Conservation (phyloP, 2,113 vertebrate genomes). For the Pimephales promelas region DNA sequence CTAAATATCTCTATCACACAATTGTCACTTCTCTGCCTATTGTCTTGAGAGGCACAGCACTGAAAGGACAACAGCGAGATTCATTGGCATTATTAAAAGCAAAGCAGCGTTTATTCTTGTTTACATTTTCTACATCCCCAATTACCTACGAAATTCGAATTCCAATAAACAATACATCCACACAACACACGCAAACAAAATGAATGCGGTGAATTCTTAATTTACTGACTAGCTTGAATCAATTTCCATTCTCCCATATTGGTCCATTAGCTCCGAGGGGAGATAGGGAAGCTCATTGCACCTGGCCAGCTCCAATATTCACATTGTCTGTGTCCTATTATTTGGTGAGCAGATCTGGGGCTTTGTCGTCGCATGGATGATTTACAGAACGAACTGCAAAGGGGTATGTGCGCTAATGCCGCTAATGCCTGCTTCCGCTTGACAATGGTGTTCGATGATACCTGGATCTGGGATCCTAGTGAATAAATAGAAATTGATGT, state of each 20-base stretch:
- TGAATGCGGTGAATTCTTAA: slow-evolving; percentile 46
- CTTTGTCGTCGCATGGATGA: slow-evolving; percentile 22
- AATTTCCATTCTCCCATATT: slow-evolving; percentile 50
- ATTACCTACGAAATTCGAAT: slow-evolving; percentile 53
- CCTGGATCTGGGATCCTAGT: neutral
- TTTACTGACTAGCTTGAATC: slow-evolving; percentile 53
- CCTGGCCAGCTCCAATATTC: slow-evolving; percentile 31
- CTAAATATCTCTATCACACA: neutral
- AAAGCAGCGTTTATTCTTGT: slow-evolving; percentile 56
- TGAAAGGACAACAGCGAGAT: neutral
- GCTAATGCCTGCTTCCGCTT: slow-evolving; percentile 3
- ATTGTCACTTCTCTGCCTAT: slow-evolving; percentile 6
- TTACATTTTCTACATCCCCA: slow-evolving; percentile 57
- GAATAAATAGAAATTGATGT: neutral
- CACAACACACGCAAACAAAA: slow-evolving; percentile 24
- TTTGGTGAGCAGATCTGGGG: neutral
- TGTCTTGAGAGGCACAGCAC: neutral
- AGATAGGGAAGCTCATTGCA: slow-evolving; percentile 25
- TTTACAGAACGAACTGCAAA: slow-evolving; percentile 34
- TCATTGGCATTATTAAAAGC: slow-evolving; percentile 41
- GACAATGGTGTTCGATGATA: neutral
- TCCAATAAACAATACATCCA: slow-evolving; percentile 47
- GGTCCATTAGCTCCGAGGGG: slow-evolving; percentile 51
- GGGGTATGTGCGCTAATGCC: slow-evolving; percentile 9
- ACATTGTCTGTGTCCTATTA: slow-evolving; percentile 32